Percentiles rank a stretch among this genome's conserved stretches.
These are phyloP conservation scores for Oreochromis niloticus DNA, from an alignment of 2,113 vertebrate genomes.

Conservation along the genomic window DNA sequence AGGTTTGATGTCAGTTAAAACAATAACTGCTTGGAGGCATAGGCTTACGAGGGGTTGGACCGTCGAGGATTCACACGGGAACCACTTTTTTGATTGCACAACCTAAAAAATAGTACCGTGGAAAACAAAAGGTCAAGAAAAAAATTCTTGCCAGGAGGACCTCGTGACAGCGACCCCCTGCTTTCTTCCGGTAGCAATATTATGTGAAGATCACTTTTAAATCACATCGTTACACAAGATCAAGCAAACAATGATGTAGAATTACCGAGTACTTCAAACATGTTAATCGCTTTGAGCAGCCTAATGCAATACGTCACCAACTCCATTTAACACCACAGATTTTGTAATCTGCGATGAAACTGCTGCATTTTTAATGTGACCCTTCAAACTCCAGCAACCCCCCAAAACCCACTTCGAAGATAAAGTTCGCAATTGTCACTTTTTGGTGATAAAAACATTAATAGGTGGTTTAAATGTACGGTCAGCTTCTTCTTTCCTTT, in stretches of 20 bases:
- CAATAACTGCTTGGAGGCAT: neutral
- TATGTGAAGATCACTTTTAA: neutral
- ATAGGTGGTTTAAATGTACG: neutral
- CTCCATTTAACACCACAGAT: rapidly evolving
- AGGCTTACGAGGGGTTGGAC: neutral
- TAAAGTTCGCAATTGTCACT: neutral
- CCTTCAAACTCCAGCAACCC: neutral
- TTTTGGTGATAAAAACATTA: neutral
- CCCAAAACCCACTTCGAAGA: neutral
- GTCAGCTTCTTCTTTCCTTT: neutral
- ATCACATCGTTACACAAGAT: neutral
- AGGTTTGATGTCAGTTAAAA: neutral
- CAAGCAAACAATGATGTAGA: neutral
- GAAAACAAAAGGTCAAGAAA: neutral
- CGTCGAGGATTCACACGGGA: neutral
- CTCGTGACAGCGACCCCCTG: neutral
- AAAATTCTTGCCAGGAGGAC: neutral
- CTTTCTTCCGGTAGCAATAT: neutral
- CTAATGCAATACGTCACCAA: neutral
- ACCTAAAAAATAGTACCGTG: neutral
- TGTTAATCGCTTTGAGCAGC: neutral
- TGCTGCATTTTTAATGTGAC: neutral
- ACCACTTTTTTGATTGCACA: neutral
- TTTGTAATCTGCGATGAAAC: neutral
- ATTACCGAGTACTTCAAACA: neutral